Evolutionary conservation across 2,113 vertebrate species (phyloP).

Genomic region (Suncus etruscus): DNA sequence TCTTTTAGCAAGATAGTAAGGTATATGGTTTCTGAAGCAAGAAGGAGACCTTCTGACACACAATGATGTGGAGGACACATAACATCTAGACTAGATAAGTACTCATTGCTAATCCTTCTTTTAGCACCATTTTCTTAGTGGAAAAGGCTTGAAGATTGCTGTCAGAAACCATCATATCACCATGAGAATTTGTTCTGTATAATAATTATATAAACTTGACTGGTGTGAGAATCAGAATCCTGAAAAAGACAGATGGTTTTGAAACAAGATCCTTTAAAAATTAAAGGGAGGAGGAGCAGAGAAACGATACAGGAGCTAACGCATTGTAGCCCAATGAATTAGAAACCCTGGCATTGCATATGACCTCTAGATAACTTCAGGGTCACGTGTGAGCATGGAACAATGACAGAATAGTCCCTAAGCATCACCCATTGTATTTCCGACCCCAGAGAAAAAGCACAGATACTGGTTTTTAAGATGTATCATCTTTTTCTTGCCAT

Average conservation of each 20-base stretch:
- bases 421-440: too few species aligned
- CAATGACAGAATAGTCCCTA: too few species aligned
- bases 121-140: neutral
- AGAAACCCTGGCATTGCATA: too few species aligned
- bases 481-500: neutral
- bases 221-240: neutral
- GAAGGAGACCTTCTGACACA: neutral
- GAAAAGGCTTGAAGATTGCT: neutral
- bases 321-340: too few species aligned
- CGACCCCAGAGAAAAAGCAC: slow-evolving; percentile 9
- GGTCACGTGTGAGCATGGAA: too few species aligned
- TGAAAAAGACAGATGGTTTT: neutral
- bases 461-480: slow-evolving; percentile 1
- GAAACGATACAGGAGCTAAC: too few species aligned
- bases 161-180: neutral
- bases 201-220: neutral
- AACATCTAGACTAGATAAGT: slow-evolving; percentile 41
- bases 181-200: neutral
- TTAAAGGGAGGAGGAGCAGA: too few species aligned
- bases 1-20: slow-evolving; percentile 34
- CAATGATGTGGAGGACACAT: neutral
- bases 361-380: too few species aligned
- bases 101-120: neutral
- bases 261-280: neutral
- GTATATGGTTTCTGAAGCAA: neutral